These are phyloP conservation scores for Limnephilus auricula DNA, from an alignment of 2,888 invertebrate genomes.

Conservation along the genomic window DNA sequence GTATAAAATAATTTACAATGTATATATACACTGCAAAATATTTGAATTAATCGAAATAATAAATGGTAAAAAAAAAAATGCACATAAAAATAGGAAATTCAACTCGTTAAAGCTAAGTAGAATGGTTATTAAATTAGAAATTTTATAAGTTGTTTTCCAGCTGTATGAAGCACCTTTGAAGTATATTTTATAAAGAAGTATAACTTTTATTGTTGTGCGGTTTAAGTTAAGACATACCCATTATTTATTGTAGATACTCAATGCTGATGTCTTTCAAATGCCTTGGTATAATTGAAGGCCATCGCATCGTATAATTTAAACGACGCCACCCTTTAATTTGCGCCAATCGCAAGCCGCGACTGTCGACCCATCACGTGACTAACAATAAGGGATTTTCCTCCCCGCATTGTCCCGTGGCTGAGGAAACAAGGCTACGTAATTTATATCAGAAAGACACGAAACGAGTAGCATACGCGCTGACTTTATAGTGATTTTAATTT, in stretches of 20 bases:
- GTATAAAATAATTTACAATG: too few relatives aligned
- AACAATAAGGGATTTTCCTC: slow-evolving; percentile 23
- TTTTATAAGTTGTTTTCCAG: too few relatives aligned
- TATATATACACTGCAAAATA: too few relatives aligned
- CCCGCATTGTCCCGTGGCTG: slow-evolving; percentile 13
- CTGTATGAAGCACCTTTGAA: too few relatives aligned
- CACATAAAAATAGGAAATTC: too few relatives aligned
- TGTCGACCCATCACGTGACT: slow-evolving; percentile 36
- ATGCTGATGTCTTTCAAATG: background rate
- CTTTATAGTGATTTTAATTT: background rate
- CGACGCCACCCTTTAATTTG: slow-evolving; percentile 13
- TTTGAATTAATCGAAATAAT: too few relatives aligned
- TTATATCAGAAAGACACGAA: slow-evolving; percentile 34
- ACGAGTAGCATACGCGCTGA: slow-evolving; percentile 1
- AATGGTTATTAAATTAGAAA: too few relatives aligned
- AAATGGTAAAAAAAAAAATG: too few relatives aligned
- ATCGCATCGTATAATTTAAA: background rate
- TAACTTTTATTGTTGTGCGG: too few relatives aligned
- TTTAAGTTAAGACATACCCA: too few relatives aligned
- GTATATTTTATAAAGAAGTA: too few relatives aligned
- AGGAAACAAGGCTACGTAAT: slow-evolving; percentile 26
- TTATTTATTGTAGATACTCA: background rate
- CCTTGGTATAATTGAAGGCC: background rate
- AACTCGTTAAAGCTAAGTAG: too few relatives aligned
- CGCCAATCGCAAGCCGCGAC: slow-evolving; percentile 6